These are phyloP conservation scores for Drosophila tropicalis DNA, from an alignment of 1,140 invertebrate species.

Conservation along the genomic window DNA sequence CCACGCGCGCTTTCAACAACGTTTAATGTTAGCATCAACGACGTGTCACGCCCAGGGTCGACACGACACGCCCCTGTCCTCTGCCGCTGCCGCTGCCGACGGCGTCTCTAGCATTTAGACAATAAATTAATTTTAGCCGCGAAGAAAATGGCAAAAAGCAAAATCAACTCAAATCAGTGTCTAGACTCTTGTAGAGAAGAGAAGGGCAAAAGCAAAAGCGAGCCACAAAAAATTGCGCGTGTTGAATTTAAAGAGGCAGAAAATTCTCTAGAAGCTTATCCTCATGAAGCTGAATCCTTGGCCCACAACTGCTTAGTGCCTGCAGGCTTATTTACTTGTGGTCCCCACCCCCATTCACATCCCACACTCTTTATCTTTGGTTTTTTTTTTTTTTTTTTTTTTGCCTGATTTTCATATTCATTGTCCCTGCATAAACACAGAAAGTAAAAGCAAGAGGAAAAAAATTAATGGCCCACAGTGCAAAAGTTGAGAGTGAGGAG, in stretches of 20 bases:
- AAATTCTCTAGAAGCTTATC: constrained; percentile 23
- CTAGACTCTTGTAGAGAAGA: constrained; percentile 55
- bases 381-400: not conserved
- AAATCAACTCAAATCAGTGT: constrained; percentile 72
- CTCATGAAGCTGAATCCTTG: constrained; percentile 4
- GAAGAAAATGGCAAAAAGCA: constrained; percentile 26
- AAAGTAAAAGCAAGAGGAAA: no score
- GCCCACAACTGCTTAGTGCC: not conserved
- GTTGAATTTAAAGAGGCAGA: constrained; percentile 65
- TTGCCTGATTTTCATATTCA: constrained; percentile 10
- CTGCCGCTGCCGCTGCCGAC: not conserved
- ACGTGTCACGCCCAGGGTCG: constrained; percentile 54
- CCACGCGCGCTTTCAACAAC: constrained; percentile 67
- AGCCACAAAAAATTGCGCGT: constrained; percentile 48
- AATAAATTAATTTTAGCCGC: constrained; percentile 72
- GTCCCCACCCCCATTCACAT: not conserved
- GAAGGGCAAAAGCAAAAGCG: not conserved
- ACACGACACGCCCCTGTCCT: constrained; percentile 1
- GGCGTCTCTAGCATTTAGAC: constrained; percentile 45
- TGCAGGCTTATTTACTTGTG: constrained; percentile 16
- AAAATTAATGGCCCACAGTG: constrained; percentile 15
- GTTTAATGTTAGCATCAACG: constrained; percentile 68
- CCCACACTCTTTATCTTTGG: not conserved
- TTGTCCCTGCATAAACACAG: not conserved
- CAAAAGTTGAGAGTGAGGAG: not conserved